Evolutionary conservation across 2,888 invertebrate species (phyloP), one percentile per base, ranked within the genome.

Genomic region (Oeneis ivallda): DNA sequence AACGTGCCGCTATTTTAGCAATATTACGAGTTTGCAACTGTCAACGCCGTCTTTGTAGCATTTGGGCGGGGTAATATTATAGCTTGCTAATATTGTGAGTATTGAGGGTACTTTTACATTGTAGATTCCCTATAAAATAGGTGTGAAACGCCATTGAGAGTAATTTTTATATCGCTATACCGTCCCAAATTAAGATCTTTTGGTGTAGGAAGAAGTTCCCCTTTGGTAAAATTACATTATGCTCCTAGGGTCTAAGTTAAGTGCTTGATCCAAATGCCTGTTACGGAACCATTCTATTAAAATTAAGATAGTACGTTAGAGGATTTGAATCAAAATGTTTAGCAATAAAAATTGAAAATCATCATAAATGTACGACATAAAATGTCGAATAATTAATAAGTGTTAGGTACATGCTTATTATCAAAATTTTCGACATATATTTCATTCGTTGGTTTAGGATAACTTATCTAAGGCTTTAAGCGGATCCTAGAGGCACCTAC

Each of bases 301-400:
- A 8, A 17, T 8, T 3, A 3, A 15, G 9, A 19, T 26, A 50
- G 1, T 3, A 19, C 19, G 13, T 39, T 41, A 41, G 41, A 39
- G 2, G 13, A 56, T 41, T 56, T 17, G 39, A 56, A 56, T 19
- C 4, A 6, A 41, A 41, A 26, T 39, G 1, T 41, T 41, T 41
- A 56, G 56, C 56, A 56, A 56, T 56, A 56, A 56, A 50, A 11
- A 56, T 26, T 26, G 26, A 26, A 6, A 13, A 39, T 2, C 39
- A 41, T 13, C 13, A 19, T n/a, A n/a, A n/a, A 19, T 17, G 4
- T 41, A 56, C 17, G 19, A 41, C 17, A 56, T 41, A 26, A 41
- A 56, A 56, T 41, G 49, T 26, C 34, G 13, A 13, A 19, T 10
- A 11, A 34, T n/a, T 10, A 15, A 37, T 37, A 17, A 39, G 54